A percentile compares a stretch with the other conserved stretches of the same genome.
These are phyloP conservation scores for Xenopus laevis DNA, from an alignment of 2,113 vertebrate genomes.

Conservation along the genomic window DNA sequence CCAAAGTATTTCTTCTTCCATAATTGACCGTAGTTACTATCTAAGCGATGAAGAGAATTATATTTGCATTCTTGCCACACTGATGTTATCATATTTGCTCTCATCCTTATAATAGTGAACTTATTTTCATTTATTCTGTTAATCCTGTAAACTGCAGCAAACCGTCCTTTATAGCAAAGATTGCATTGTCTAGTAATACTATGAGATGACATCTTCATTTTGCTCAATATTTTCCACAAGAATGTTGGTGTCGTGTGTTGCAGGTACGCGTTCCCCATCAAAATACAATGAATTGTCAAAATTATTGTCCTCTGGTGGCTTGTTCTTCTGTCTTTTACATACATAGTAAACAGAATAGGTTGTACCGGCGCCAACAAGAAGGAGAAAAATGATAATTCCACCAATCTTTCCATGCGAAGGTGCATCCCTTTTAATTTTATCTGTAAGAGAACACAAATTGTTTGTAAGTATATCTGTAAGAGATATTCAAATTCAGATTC, in stretches of 20 bases:
- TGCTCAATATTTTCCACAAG: constrained; percentile 87
- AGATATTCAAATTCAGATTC: too few relatives aligned
- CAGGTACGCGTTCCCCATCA: constrained; percentile 61
- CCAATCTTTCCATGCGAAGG: constrained; percentile 59
- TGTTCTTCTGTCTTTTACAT: constrained; percentile 69
- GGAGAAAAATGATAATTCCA: constrained; percentile 62
- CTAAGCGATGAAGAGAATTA: too few relatives aligned
- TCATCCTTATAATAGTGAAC: too few relatives aligned
- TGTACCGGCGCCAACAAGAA: constrained; percentile 64
- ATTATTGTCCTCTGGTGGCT: constrained; percentile 57
- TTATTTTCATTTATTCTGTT: neutral
- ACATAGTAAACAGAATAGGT: constrained; percentile 74
- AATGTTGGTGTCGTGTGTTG: constrained; percentile 76
- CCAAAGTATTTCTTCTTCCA: too few relatives aligned
- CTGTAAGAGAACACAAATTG: constrained; percentile 47
- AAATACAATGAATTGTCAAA: constrained; percentile 95
- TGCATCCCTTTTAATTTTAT: constrained; percentile 48
- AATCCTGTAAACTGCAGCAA: neutral
- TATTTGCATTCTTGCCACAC: too few relatives aligned
- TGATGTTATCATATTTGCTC: too few relatives aligned
- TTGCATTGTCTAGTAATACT: constrained; percentile 39
- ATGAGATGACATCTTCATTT: constrained; percentile 76
- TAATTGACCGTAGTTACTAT: too few relatives aligned
- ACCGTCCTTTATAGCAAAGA: neutral
- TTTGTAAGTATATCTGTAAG: neutral